phyloP scores from a whole-genome alignment of 2,797 vertebrate species.

The Pangasius djambal region DNA sequence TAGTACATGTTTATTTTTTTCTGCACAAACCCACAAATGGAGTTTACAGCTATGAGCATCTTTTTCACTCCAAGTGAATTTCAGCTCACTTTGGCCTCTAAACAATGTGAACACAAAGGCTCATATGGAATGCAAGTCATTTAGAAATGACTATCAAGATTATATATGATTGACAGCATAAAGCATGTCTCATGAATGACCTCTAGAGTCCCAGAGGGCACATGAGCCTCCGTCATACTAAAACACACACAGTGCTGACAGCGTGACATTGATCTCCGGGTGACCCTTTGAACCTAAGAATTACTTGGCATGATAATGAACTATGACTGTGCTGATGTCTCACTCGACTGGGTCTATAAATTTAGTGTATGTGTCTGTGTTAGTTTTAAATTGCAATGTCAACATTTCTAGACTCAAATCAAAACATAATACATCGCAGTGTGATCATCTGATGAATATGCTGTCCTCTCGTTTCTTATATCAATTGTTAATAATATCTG shows the following conservation, averaged over 20 bases:
- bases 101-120: neutral
- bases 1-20: neutral
- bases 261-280: conserved; percentile 24
- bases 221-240: neutral
- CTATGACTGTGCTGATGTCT: conserved; percentile 22
- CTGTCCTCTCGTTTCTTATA: neutral
- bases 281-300: conserved; percentile 19
- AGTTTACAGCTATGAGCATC: neutral
- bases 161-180: conserved; percentile 6
- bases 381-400: neutral
- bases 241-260: conserved; percentile 13
- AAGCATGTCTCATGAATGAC: neutral
- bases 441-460: neutral
- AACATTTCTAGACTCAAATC: neutral
- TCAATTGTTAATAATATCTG: neutral
- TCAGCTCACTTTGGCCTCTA: neutral
- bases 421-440: neutral
- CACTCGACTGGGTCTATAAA: neutral
- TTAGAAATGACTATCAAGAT: conserved; percentile 3
- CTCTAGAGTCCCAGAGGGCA: neutral
- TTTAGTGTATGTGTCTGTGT: neutral
- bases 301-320: conserved; percentile 32
- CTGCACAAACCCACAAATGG: neutral
- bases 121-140: conserved; percentile 3
- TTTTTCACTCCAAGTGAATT: neutral